A percentile compares a stretch with the other conserved stretches of the same genome.
These are phyloP conservation scores for Mactromeris polynyma DNA, from an alignment of 2,888 invertebrate genomes.

Conservation along the genomic window DNA sequence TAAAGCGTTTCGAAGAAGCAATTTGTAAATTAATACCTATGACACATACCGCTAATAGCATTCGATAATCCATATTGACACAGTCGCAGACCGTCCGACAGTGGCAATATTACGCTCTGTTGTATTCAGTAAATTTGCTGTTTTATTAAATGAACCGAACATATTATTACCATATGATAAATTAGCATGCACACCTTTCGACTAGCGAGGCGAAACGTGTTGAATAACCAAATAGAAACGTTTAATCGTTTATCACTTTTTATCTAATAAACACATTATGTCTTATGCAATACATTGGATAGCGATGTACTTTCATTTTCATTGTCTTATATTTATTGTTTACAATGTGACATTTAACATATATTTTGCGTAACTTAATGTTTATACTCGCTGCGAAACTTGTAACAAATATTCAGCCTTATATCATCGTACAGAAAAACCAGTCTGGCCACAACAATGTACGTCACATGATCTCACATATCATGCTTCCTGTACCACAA, in stretches of 20 bases:
- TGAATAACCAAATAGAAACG: not conserved
- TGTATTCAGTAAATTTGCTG: not conserved
- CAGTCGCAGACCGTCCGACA: not conserved
- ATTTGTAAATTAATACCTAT: not conserved
- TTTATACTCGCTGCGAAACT: not conserved
- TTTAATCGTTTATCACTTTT: not conserved
- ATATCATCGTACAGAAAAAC: not conserved
- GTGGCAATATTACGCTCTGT: not conserved
- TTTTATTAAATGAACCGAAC: not conserved
- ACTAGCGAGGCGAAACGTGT: not conserved
- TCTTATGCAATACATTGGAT: not conserved
- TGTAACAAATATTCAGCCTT: not conserved
- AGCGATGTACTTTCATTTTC: not conserved
- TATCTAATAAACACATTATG: not conserved
- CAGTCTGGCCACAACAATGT: not conserved
- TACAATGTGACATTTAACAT: not conserved
- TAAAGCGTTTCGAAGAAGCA: constrained; percentile 48
- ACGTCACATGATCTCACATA: no score
- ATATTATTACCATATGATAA: not conserved
- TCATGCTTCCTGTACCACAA: not conserved
- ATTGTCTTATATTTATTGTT: not conserved
- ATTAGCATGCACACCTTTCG: constrained; percentile 1
- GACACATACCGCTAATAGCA: not conserved
- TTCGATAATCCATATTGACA: constrained; percentile 15
- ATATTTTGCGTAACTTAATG: not conserved